A percentile compares a stretch with the other conserved stretches of the same genome.
These are phyloP conservation scores for Ceratitis capitata DNA, from an alignment of 1,140 invertebrate genomes.

Conservation along the genomic window DNA sequence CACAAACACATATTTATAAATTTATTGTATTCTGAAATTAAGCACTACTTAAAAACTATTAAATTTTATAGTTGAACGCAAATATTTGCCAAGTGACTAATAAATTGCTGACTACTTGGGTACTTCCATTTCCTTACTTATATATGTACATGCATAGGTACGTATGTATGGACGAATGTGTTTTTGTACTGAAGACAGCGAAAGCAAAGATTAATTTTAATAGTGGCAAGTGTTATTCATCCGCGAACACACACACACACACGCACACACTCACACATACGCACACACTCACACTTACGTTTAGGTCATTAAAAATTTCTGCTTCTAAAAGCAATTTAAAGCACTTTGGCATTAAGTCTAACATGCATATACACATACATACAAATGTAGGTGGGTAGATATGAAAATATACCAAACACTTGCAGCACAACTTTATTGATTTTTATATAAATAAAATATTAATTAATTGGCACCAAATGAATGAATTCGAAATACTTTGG, in stretches of 20 bases:
- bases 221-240: neutral
- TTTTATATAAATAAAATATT: conserved; percentile 23
- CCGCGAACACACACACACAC: neutral
- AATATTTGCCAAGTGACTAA: neutral
- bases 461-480: conserved; percentile 20
- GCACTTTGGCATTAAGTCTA: neutral
- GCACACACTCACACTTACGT: neutral
- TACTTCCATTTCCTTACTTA: neutral
- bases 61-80: neutral
- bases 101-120: neutral
- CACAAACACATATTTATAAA: neutral
- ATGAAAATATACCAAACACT: neutral
- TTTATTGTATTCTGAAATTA: neutral
- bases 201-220: neutral
- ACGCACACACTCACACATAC: neutral
- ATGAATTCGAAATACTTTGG: neutral
- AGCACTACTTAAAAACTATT: neutral
- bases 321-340: neutral
- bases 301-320: neutral
- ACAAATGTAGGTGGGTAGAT: neutral
- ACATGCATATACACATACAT: neutral
- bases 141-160: neutral
- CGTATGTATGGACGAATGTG: neutral
- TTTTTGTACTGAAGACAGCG: neutral
- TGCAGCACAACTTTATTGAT: neutral